Conservation (phyloP, 2,888 invertebrate species). For the Epicampocera succincta region DNA sequence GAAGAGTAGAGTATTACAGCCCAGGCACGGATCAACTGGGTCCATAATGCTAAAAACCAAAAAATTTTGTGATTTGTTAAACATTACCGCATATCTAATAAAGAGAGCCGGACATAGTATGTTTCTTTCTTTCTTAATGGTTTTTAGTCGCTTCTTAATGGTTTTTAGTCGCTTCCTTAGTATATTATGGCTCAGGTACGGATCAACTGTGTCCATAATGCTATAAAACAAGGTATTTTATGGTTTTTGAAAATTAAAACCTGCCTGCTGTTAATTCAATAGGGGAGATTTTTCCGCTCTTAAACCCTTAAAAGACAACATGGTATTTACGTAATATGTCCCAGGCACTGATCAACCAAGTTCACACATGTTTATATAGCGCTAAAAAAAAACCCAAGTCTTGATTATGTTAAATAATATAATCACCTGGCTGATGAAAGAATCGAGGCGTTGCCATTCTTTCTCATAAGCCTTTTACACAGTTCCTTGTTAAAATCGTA, state of each 20-base stretch:
- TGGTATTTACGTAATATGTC: constrained; percentile 34
- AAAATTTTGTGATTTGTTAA: too few species aligned
- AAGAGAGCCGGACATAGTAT: too few species aligned
- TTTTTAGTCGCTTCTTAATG: too few species aligned
- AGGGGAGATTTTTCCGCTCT: too few species aligned
- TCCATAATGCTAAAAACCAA: constrained; percentile 69
- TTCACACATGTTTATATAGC: constrained; percentile 55
- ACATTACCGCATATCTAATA: too few species aligned
- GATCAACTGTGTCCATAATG: constrained; percentile 71
- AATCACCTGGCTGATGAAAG: neutral
- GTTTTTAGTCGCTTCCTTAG: too few species aligned
- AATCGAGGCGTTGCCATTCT: neutral
- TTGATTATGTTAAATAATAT: constrained; percentile 8
- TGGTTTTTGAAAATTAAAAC: neutral
- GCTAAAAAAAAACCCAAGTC: constrained; percentile 62
- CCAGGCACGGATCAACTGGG: constrained; percentile 71
- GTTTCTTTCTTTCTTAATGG: too few species aligned
- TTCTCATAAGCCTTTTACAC: neutral
- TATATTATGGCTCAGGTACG: constrained; percentile 69
- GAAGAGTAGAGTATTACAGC: neutral
- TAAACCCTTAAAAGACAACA: too few species aligned
- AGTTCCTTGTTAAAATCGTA: too few species aligned
- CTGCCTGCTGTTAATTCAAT: neutral
- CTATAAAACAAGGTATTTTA: constrained; percentile 64
- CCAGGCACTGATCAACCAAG: constrained; percentile 71